Evolutionary conservation across 2,888 invertebrate species (phyloP), one percentile per base, ranked within the genome.

Genomic region (Cenopis cana): DNA sequence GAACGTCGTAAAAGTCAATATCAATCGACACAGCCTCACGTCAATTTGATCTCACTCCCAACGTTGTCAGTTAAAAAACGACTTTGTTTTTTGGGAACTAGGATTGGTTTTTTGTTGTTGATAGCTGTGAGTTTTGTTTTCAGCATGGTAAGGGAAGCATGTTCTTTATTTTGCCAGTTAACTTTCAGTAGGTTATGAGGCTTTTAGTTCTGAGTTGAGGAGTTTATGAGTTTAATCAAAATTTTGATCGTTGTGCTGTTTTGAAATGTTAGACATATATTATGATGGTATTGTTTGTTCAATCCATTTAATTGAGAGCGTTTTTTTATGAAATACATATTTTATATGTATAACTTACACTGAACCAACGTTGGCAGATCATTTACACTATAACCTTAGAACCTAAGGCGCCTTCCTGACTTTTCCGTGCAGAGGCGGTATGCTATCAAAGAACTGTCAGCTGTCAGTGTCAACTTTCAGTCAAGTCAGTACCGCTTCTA

Each of bases 101-200:
- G 24, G 2, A 33, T 36, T 36, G 36, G 18, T 36, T 36, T 62
- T 52, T 11, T 4, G 18, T 18, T 29, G 46, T 12, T 36, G 2
- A 36, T 18, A 11, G 14, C 18, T 0, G 12, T 14, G 33, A 52
- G 62, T 52, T 62, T 62, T 62, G 62, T 52, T 62, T 62, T n/a
- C 18, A 62, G 62, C 52, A 36, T 12, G 33, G 62, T 8, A 36
- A 36, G 50, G 50, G 50, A 24, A n/a, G 41, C 18, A 18, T 50
- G 61, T 50, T 50, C 61, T 62, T 50, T 62, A 62, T 62, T 62
- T 62, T 52, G 62, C 62, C 10, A 36, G 62, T 62, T 50, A 62
- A 52, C 50, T 62, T 62, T 52, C 18, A 36, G 50, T 62, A 52
- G 36, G 18, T 62, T 62, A 62, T 49, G 62, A 36, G 24, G 20